These are phyloP conservation scores for Zygothrica quintamaculata DNA, from an alignment of 2,888 invertebrate genomes.

Conservation along the genomic window DNA sequence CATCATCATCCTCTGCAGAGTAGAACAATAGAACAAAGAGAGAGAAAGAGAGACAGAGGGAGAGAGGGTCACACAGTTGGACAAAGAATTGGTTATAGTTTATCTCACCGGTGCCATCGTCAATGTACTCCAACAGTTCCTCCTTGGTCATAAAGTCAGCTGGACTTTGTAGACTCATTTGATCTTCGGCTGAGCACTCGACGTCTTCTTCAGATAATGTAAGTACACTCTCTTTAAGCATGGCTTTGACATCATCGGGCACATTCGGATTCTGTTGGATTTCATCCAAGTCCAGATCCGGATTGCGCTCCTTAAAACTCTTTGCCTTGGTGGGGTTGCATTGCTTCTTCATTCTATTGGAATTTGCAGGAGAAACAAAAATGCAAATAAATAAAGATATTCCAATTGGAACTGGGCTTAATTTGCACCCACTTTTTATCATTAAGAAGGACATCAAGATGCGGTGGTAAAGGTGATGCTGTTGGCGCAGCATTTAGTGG, in stretches of 20 bases:
- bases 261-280: conserved; percentile 84
- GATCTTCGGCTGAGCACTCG: conserved; percentile 60
- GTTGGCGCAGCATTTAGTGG: conserved; percentile 87
- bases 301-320: conserved; percentile 85
- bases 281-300: conserved; percentile 84
- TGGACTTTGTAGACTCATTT: conserved; percentile 73
- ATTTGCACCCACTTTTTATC: conserved; percentile 89
- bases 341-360: conserved; percentile 83
- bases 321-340: conserved; percentile 84
- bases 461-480: conserved; percentile 92
- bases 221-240: conserved; percentile 83
- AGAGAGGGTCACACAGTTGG: no score
- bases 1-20: conserved; percentile 78
- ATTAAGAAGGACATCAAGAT: conserved; percentile 90
- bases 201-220: conserved; percentile 78
- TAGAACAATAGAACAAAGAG: no score
- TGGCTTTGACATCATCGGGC: conserved; percentile 84
- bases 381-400: neutral
- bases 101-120: conserved; percentile 83
- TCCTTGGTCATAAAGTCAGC: conserved; percentile 83
- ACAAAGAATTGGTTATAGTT: conserved; percentile 1
- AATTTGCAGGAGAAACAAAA: conserved; percentile 2
- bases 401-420: no score
- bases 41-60: no score
- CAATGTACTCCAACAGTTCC: conserved; percentile 83